Evolutionary conservation across 1,140 invertebrate species (phyloP), one percentile per base, ranked within the genome.

Genomic region (Ctenoplectra terminalis): DNA sequence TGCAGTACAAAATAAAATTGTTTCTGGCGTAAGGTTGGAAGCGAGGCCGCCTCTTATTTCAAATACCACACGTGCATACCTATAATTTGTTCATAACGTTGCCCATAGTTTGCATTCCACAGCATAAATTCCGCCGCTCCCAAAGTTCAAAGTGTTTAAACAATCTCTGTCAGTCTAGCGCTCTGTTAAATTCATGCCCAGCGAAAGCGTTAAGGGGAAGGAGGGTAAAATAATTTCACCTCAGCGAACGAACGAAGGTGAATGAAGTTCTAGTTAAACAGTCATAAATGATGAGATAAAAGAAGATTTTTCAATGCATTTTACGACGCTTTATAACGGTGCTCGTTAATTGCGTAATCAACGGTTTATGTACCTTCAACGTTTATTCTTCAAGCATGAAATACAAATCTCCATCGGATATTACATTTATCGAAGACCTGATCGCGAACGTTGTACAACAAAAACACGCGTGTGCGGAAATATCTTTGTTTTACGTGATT

Each of bases 121-220:
- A 58, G 69, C 31, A 29, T 29, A 48, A 82, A 86, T 86, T 86
- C 73, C 80, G 50, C 9, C 34, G 74, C 61, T 48, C n/a, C 17
- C 64, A 37, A 85, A 86, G 63, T 86, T 79, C 56, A 73, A 85
- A 86, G 84, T 72, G 40, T 52, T 67, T 58, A 64, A 46, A 66
- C 71, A 81, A 75, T 81, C 52, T 66, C 60, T 31, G 29, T 48
- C 50, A 17, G 60, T 48, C 46, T 20, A 23, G 46, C n/a, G 60
- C 60, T n/a, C 37, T 34, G 48, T 81, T 81, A 48, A 56, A 56
- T 46, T 48, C 43, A 43, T 20, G 40, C 34, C 34, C 40, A n/a
- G 3, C 40, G 6, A 23, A 11, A n/a, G 46, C 34, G n/a, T 43
- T 52, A 20, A 54, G 31, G 2, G 13, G n/a, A 0, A 8, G 31